Base-by-base conservation (phyloP, 1,140 invertebrate genomes). In the Saccostrea echinata region DNA sequence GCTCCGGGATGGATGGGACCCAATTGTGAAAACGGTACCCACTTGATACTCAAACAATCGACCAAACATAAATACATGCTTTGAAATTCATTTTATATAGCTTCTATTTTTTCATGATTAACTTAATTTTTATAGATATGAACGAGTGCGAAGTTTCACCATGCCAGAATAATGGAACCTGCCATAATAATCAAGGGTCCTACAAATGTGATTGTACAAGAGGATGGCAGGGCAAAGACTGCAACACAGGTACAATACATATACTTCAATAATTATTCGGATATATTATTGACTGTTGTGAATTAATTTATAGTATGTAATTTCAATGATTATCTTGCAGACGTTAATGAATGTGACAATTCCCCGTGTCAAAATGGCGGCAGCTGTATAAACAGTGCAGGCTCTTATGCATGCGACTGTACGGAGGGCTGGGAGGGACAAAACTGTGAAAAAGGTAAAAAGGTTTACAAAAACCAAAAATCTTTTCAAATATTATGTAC, bases 401-500 rank as follows among this genome's bases (percentile, higher is more conserved):
- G 89, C 33, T 88, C 89, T 12, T 99, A 97, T 95, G 97, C 97
- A 1, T 99, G 98, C 95, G 98, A 99, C 92, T 99, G 98, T 93
- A 97, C 97, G 0, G 96, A 97, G 86, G 98, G 98, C 0, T 99
- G 98, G 94, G 97, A 98, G 94, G 98, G 98, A 21, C 95, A 97
- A 24, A 97, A 98, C 92, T 99, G 98, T 94, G 97, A 97, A 27
- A 97, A 97, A 80, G 91, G 90, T 91, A 84, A 84, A 24, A 91
- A 55, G 89, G 90, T 53, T 92, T 88, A 85, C 18, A 80, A 43
- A 24, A 30, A 80, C 27, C 30, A 30, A 21, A 33, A 27, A 21
- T 27, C 18, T 68, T 6, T 12, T 91, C 1, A 18, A 21, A 61
- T 61, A n/a, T 33, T 9, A 43, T 43, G 43, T 3, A 43, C 1